Evolutionary conservation across 2,888 invertebrate species (phyloP).

Genomic region (Brachypterus glaber): DNA sequence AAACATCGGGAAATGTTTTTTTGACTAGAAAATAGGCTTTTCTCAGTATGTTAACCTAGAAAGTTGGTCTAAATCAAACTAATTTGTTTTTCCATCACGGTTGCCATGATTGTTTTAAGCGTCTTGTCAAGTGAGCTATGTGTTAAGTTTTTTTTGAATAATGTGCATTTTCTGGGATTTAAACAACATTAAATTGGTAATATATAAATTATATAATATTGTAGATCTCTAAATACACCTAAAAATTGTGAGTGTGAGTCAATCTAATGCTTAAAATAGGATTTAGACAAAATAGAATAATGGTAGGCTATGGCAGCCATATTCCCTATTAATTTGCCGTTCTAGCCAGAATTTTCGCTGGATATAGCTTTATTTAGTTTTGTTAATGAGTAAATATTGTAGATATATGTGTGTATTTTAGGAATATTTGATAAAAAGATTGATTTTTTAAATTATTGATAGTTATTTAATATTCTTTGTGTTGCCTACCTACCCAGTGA

Average conservation of each 20-base stretch:
- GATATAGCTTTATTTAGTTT: too few relatives aligned
- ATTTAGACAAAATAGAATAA: conserved; percentile 15
- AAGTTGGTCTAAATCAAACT: too few relatives aligned
- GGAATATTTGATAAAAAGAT: too few relatives aligned
- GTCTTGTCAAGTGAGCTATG: conserved; percentile 34
- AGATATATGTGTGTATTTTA: too few relatives aligned
- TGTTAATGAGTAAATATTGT: too few relatives aligned
- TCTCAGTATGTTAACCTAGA: too few relatives aligned
- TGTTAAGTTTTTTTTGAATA: conserved; percentile 33
- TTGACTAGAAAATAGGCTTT: too few relatives aligned
- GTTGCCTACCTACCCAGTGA: too few relatives aligned
- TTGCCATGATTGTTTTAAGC: conserved; percentile 44
- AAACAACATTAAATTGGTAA: conserved; percentile 35
- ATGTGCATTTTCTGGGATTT: conserved; percentile 35
- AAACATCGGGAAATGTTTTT: too few relatives aligned
- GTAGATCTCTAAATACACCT: conserved; percentile 17
- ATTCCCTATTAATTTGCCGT: conserved; percentile 13
- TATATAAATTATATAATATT: conserved; percentile 21
- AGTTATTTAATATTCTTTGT: too few relatives aligned
- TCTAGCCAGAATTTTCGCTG: conserved; percentile 10
- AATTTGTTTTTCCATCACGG: too few relatives aligned
- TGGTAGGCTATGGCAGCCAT: conserved; percentile 23
- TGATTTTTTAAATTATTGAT: too few relatives aligned
- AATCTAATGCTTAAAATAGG: conserved; percentile 23
- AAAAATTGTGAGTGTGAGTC: conserved; percentile 26